Evolutionary conservation across 2,888 invertebrate genomes (phyloP).

Genomic region (Xylota sylvarum): DNA sequence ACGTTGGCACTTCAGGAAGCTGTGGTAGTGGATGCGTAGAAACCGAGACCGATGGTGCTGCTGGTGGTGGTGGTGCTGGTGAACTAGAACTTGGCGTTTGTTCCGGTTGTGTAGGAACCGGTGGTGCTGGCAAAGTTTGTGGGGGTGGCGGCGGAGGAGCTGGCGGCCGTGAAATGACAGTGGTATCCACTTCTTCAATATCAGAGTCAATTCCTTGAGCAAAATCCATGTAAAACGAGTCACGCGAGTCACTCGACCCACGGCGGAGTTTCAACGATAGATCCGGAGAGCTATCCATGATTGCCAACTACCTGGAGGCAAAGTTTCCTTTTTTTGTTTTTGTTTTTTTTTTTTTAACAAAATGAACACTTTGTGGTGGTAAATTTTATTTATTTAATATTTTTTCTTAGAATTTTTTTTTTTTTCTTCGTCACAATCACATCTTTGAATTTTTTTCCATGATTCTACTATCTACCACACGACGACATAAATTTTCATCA

Average conservation of each 20-base stretch:
- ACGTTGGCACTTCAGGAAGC: conserved; percentile 64
- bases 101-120: conserved; percentile 78
- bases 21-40: conserved; percentile 51
- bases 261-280: conserved; percentile 93
- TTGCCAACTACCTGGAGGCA: conserved; percentile 31
- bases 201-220: conserved; percentile 96
- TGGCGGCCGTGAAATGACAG: conserved; percentile 86
- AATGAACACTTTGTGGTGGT: conserved; percentile 66
- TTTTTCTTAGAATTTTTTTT: background rate
- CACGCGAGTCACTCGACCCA: conserved; percentile 94
- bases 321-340: conserved; percentile 20
- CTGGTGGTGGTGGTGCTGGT: conserved; percentile 63
- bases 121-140: conserved; percentile 78
- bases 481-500: conserved; percentile 66
- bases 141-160: conserved; percentile 78
- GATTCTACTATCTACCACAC: conserved; percentile 9
- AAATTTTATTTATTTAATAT: conserved; percentile 45
- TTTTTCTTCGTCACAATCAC: conserved; percentile 35
- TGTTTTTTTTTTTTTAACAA: conserved; percentile 23
- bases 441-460: conserved; percentile 13
- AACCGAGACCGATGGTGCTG: conserved; percentile 62
- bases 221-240: conserved; percentile 96
- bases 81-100: conserved; percentile 78
- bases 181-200: conserved; percentile 92
- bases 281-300: conserved; percentile 92